Evolutionary conservation across 2,888 invertebrate genomes (phyloP).

Genomic region (Dicranocentrus wangi): DNA sequence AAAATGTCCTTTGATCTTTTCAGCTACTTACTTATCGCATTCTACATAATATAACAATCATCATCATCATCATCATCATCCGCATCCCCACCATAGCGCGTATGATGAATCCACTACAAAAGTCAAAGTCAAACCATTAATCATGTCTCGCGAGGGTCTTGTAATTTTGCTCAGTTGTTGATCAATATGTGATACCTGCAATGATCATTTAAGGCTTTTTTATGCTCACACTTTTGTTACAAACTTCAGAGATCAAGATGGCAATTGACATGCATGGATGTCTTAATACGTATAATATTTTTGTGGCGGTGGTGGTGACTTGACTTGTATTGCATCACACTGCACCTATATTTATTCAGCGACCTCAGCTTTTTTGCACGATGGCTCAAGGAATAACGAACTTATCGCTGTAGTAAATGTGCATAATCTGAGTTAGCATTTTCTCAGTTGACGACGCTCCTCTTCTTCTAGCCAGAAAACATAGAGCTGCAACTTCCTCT

Average conservation of each 20-base stretch:
- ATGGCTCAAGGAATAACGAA: constrained; percentile 14
- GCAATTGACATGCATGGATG: too few relatives aligned
- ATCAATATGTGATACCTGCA: neutral
- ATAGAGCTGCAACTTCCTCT: too few relatives aligned
- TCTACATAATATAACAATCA: constrained; percentile 19
- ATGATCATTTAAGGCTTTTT: neutral
- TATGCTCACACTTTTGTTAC: too few relatives aligned
- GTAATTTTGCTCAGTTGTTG: constrained; percentile 8
- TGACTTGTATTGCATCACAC: too few relatives aligned
- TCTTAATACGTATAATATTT: too few relatives aligned
- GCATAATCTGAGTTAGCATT: neutral
- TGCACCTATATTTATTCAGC: constrained; percentile 35
- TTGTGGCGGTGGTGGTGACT: too few relatives aligned
- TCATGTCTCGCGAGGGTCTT: constrained; percentile 51
- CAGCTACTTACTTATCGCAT: constrained; percentile 31
- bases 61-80: constrained; percentile 12
- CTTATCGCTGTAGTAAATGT: neutral
- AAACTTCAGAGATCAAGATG: too few relatives aligned
- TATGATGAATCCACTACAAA: constrained; percentile 41
- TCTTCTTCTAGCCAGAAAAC: too few relatives aligned
- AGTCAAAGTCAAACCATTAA: constrained; percentile 57
- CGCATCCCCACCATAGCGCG: constrained; percentile 3
- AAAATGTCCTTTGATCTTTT: constrained; percentile 38
- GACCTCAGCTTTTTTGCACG: constrained; percentile 28
- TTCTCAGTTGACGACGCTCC: neutral